Conservation (phyloP, 2,797 vertebrate genomes). For the Hapalemur alaotrensis region DNA sequence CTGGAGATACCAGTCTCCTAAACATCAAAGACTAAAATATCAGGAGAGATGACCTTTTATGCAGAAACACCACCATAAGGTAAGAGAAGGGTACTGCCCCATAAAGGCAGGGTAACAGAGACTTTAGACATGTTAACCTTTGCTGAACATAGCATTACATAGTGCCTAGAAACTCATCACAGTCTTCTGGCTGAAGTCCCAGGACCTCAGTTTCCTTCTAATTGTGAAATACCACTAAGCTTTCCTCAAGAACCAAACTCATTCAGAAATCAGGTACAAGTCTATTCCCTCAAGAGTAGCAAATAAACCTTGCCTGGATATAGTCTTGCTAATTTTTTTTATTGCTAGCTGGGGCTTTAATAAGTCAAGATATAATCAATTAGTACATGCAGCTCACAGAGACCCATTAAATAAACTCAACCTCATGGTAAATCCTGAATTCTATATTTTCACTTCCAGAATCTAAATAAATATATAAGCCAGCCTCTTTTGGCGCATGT, state of each 20-base stretch:
- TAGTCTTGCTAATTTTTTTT: slow-evolving; percentile 17
- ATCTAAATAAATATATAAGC: slow-evolving; percentile 47
- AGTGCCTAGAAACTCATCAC: background rate
- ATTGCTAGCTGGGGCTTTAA: slow-evolving; percentile 27
- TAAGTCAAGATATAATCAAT: slow-evolving; percentile 47
- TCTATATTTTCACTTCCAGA: slow-evolving; percentile 41
- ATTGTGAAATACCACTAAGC: background rate
- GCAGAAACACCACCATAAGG: background rate
- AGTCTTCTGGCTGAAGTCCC: background rate
- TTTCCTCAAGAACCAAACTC: slow-evolving; percentile 37
- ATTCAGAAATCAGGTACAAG: slow-evolving; percentile 47
- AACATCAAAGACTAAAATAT: slow-evolving; percentile 44
- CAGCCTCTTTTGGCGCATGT: background rate
- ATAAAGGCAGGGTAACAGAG: background rate
- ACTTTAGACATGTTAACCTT: background rate
- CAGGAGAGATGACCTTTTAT: slow-evolving; percentile 8
- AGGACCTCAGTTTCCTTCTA: slow-evolving; percentile 32
- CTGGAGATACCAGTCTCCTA: slow-evolving; percentile 1
- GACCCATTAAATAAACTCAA: slow-evolving; percentile 59
- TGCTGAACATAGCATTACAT: background rate
- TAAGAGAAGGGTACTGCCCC: background rate
- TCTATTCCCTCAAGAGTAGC: background rate
- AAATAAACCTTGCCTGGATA: slow-evolving; percentile 16
- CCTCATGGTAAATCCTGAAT: slow-evolving; percentile 45
- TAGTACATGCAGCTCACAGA: slow-evolving; percentile 5